Conservation (phyloP, 1,140 invertebrate genomes). For the Spodoptera frugiperda region DNA sequence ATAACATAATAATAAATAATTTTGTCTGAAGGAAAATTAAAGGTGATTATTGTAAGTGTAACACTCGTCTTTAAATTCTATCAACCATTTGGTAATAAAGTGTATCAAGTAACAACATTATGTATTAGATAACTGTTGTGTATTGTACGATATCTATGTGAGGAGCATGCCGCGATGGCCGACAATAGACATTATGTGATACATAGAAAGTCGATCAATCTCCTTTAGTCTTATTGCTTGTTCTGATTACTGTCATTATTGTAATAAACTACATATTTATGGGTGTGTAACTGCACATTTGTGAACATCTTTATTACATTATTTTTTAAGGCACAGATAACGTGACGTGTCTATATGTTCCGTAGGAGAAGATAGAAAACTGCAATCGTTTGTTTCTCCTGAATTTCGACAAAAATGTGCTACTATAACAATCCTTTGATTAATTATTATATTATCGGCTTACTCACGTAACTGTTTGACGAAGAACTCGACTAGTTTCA, state of each 20-base stretch:
- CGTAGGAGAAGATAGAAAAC: too few species aligned
- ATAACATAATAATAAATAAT: too few species aligned
- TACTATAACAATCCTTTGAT: too few species aligned
- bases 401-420: too few species aligned
- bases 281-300: too few species aligned
- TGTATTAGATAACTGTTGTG: conserved; percentile 20
- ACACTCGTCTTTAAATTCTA: neutral
- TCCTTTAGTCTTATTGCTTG: conserved; percentile 2
- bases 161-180: neutral
- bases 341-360: too few species aligned
- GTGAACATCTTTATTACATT: too few species aligned
- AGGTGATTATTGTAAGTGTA: neutral
- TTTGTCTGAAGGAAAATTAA: neutral
- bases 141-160: neutral
- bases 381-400: too few species aligned
- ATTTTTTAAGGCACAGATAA: too few species aligned
- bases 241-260: neutral
- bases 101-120: conserved; percentile 9
- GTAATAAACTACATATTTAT: neutral
- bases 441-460: too few species aligned
- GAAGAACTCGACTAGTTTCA: too few species aligned
- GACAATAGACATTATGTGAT: neutral
- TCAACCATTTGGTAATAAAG: neutral
- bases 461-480: too few species aligned
- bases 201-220: conserved; percentile 18